A percentile compares a stretch with the other conserved stretches of the same genome.
Evolutionary conservation across 2,113 vertebrate species (phyloP).

Genomic region (Microcebus griseorufus): DNA sequence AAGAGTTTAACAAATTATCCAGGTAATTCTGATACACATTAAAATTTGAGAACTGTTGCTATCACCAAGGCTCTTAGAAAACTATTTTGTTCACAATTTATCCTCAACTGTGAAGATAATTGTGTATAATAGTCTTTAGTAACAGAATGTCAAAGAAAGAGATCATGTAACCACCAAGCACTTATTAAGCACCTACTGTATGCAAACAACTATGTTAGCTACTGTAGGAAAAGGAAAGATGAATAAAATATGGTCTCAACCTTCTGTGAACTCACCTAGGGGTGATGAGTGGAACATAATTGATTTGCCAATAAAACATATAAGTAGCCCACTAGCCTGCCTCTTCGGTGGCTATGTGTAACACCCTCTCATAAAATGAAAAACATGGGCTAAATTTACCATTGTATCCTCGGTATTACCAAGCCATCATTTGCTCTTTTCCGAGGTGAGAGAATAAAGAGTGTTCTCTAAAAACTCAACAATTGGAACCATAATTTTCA

Average conservation of each 20-base stretch:
- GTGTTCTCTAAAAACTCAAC: background rate
- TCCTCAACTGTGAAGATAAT: background rate
- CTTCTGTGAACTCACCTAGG: background rate
- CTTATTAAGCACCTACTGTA: background rate
- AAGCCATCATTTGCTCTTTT: background rate
- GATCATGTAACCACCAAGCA: background rate
- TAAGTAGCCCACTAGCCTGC: background rate
- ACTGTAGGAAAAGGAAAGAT: background rate
- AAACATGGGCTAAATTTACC: background rate
- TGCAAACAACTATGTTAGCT: background rate
- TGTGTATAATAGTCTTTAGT: slow-evolving; percentile 3
- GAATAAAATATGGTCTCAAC: background rate
- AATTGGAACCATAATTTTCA: background rate
- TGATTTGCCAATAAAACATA: background rate
- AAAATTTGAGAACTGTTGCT: background rate
- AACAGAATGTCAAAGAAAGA: background rate
- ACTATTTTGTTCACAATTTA: background rate
- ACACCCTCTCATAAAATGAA: background rate
- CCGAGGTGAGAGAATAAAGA: background rate
- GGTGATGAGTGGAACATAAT: background rate
- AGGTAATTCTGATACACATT: background rate
- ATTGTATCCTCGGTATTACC: background rate
- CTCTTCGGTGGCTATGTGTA: background rate
- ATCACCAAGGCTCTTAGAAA: slow-evolving; percentile 5
- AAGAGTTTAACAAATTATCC: background rate